Conservation (phyloP, 2,113 vertebrate species). For the Scomber scombrus region DNA sequence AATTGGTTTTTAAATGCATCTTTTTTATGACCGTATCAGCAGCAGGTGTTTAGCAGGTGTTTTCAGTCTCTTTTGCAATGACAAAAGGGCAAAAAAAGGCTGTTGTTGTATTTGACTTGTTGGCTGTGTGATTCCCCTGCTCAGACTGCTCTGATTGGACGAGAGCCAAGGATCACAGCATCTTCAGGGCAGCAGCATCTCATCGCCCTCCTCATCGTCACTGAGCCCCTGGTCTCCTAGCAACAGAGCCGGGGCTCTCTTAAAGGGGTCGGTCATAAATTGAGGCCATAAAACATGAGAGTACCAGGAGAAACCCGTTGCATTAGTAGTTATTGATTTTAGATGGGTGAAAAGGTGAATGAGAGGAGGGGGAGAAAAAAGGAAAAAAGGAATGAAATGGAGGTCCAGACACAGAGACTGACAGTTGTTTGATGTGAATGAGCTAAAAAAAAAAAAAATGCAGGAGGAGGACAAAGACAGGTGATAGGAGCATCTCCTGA, state of each 20-base stretch:
- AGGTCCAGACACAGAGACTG: background rate
- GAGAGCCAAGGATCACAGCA: constrained; percentile 55
- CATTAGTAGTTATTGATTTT: constrained; percentile 40
- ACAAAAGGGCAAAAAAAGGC: no score
- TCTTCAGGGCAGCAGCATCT: constrained; percentile 61
- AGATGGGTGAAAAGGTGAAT: constrained; percentile 15
- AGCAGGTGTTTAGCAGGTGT: background rate
- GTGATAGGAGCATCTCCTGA: background rate
- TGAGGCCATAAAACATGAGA: constrained; percentile 44
- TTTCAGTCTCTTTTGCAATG: background rate
- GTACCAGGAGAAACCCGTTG: background rate
- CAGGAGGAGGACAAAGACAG: background rate
- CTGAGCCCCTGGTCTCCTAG: constrained; percentile 79
- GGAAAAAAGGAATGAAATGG: background rate
- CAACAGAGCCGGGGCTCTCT: constrained; percentile 77
- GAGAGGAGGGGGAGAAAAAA: background rate
- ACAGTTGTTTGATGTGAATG: background rate
- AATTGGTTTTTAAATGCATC: background rate
- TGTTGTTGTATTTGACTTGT: constrained; percentile 19
- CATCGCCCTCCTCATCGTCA: constrained; percentile 58
- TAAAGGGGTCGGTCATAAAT: constrained; percentile 71
- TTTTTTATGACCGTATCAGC: background rate
- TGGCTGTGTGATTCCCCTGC: constrained; percentile 12
- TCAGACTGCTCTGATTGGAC: constrained; percentile 58
- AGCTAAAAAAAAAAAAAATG: background rate